Conservation (phyloP, 2,113 vertebrate genomes). For the Meleagris gallopavo region DNA sequence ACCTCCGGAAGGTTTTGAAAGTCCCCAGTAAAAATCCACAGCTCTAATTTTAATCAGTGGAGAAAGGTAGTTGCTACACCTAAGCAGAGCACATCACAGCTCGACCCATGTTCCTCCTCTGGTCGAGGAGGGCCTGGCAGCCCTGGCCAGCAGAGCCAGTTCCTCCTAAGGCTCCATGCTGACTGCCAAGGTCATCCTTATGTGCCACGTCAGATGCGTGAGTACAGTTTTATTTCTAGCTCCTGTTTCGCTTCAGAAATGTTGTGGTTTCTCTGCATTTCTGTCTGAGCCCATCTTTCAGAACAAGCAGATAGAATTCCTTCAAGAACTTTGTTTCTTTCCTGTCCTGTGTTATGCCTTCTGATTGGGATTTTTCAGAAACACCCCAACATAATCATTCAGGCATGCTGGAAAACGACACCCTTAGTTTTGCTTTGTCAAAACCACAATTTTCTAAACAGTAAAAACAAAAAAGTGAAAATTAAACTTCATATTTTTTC, state of each 20-base stretch:
- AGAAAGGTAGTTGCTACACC: neutral
- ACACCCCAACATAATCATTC: neutral
- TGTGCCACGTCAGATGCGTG: neutral
- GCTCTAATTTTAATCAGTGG: neutral
- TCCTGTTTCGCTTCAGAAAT: neutral
- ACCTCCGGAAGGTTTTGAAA: conserved; percentile 14
- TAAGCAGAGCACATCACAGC: neutral
- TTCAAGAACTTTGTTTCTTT: neutral
- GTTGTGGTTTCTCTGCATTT: neutral
- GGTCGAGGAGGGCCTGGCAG: neutral
- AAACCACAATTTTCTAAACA: neutral
- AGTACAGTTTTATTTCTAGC: neutral
- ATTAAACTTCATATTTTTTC: neutral
- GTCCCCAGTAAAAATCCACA: neutral
- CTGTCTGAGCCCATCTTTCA: neutral
- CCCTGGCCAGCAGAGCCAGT: accelerated
- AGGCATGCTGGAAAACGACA: neutral
- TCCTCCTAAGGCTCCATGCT: neutral
- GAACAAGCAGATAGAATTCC: neutral
- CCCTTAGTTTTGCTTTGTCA: neutral
- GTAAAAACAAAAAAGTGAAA: neutral
- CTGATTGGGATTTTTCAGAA: neutral
- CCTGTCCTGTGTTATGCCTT: neutral
- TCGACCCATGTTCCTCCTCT: neutral
- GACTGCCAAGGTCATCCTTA: neutral